Conservation (phyloP, 2,888 invertebrate genomes). For the Sesia bembeciformis region DNA sequence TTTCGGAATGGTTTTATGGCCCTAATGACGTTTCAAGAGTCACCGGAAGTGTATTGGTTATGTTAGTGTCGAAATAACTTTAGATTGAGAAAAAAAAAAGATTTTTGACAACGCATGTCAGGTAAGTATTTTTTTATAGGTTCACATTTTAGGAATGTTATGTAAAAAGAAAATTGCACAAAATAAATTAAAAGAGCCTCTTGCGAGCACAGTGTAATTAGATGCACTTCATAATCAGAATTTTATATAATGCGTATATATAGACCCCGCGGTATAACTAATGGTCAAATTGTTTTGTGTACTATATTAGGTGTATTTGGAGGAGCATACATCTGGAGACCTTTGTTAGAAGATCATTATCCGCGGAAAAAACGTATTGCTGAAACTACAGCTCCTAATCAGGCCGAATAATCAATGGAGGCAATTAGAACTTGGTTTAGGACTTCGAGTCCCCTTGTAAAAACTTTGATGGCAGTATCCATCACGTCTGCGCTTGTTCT, state of each 20-base stretch:
- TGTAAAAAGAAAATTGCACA: no score
- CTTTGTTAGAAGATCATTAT: constrained; percentile 44
- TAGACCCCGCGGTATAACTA: constrained; percentile 48
- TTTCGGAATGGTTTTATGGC: no score
- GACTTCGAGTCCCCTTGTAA: constrained; percentile 41
- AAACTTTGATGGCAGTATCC: constrained; percentile 49
- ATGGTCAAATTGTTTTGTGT: constrained; percentile 47
- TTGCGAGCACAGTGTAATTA: no score
- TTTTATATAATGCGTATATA: constrained; percentile 51
- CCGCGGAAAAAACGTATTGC: constrained; percentile 15
- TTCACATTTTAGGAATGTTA: no score
- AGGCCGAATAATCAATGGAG: constrained; percentile 29
- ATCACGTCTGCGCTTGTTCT: constrained; percentile 39
- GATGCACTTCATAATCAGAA: no score
- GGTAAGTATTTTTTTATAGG: no score
- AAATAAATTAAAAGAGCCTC: no score
- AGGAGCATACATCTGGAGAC: constrained; percentile 71
- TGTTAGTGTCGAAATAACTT: no score
- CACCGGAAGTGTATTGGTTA: no score
- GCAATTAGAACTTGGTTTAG: constrained; percentile 24
- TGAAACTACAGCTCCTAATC: constrained; percentile 8
- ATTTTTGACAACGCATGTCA: no score
- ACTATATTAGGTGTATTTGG: constrained; percentile 53
- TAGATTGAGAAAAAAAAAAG: no score
- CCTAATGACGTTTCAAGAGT: no score